Evolutionary conservation across 53 echinoderm and acorn worm genomes (phyloP).

Genomic region (Stichopus horrens): DNA sequence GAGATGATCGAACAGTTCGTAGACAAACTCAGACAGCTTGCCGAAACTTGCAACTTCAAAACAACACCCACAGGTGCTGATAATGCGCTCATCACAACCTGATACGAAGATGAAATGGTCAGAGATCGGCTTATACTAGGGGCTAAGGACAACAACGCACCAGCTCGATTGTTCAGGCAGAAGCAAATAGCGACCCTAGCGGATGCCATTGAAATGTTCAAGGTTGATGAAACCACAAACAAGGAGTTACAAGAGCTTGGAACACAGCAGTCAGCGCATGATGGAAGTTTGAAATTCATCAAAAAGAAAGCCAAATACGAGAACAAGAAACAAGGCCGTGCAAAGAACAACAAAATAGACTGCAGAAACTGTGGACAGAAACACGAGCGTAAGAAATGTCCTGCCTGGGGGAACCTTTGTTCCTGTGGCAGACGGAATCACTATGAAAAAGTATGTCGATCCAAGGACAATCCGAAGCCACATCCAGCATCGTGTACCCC

Average conservation of each 20-base stretch:
- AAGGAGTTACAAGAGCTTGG: not conserved
- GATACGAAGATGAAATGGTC: conserved; percentile 19
- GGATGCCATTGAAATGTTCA: conserved; percentile 36
- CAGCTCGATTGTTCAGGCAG: conserved; percentile 27
- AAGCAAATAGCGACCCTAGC: conserved; percentile 31
- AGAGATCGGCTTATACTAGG: conserved; percentile 22
- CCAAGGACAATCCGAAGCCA: not conserved
- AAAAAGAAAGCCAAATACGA: not conserved
- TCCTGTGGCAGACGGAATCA: conserved; percentile 41
- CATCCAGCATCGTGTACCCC: not conserved
- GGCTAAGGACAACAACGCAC: conserved; percentile 18
- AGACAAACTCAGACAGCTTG: conserved; percentile 13
- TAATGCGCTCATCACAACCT: not conserved
- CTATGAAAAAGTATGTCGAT: conserved; percentile 32
- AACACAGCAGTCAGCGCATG: not conserved
- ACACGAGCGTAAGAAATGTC: conserved; percentile 29
- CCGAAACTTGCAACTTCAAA: conserved; percentile 28
- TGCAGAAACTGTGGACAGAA: conserved; percentile 38
- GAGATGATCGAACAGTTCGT: not conserved
- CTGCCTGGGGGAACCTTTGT: conserved; percentile 35
- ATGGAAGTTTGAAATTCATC: not conserved
- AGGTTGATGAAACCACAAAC: not conserved
- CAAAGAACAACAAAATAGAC: conserved; percentile 23
- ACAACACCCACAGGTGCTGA: conserved; percentile 5
- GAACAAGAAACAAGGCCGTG: not conserved